These are phyloP conservation scores for Rhopalosiphum padi DNA, from an alignment of 1,140 invertebrate genomes.

Conservation along the genomic window DNA sequence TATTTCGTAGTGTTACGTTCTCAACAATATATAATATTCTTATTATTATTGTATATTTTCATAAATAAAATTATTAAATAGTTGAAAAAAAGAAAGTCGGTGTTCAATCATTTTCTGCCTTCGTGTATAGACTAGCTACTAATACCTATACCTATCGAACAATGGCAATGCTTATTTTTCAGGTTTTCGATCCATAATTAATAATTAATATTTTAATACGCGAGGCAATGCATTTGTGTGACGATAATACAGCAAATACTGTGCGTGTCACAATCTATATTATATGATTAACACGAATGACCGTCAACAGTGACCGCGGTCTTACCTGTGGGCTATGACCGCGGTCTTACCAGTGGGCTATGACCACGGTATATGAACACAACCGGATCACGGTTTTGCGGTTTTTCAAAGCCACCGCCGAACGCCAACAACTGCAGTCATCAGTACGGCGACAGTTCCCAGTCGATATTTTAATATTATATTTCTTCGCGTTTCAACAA, in stretches of 20 bases:
- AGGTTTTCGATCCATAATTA: not conserved
- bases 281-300: not conserved
- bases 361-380: not conserved
- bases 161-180: not conserved
- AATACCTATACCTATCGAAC: not conserved
- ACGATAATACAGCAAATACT: not conserved
- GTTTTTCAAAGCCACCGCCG: not conserved
- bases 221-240: too few relatives aligned
- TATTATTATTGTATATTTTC: conserved; percentile 57
- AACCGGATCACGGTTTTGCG: not conserved
- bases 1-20: conserved; percentile 51
- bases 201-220: not conserved
- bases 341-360: not conserved
- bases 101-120: not conserved
- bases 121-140: not conserved
- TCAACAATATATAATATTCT: conserved; percentile 22
- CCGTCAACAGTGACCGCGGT: not conserved
- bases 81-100: conserved; percentile 37
- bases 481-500: not conserved
- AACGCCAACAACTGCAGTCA: too few relatives aligned
- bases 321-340: not conserved
- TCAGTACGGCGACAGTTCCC: too few relatives aligned
- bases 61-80: conserved; percentile 57
- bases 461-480: not conserved
- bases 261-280: not conserved